Base-by-base conservation (phyloP, 2,797 vertebrate genomes). In the Vultur gryphus region DNA sequence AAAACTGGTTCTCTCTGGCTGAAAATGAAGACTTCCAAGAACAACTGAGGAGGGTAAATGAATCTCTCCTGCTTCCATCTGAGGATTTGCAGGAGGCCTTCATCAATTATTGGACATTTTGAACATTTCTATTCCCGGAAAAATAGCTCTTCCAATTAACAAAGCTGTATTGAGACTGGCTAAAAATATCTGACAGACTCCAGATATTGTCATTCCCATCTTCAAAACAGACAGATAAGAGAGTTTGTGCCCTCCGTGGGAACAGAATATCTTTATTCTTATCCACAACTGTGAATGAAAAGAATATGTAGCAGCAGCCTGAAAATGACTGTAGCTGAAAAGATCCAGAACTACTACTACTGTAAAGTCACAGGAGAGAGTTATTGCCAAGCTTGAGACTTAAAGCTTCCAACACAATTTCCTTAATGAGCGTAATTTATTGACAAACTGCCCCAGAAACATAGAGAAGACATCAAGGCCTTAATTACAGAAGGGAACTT, bases 41-140 rank as follows among this genome's bases (percentile, higher is more conserved):
- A 64, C 5, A 1, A 52, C 48, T 46, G 31, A 88, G 48, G 52
- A 89, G 73, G 46, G 97, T 92, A 97, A 98, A 98, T 97, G 93
- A 97, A 98, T 97, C 97, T 97, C 96, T 97, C 93, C 89, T 67
- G 44, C 84, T 92, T 76, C 80, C 93, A 97, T 98, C 98, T 78
- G 92, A 96, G 84, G 84, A 76, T 87, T 87, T 91, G 59, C 89
- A 95, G 71, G 84, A 94, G 87, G 69, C 76, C 91, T 92, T 92
- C 91, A 96, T 96, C 94, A 92, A 93, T 93, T 96, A 95, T 92
- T 95, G 96, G 96, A 39, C 94, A 78, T 83, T 92, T 77, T 85
- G 87, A 94, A 92, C 76, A 31, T 75, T 75, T 86, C 92, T 91
- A 81, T 96, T 92, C 84, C 91, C 88, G 79, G 92, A 87, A 94